Evolutionary conservation across 2,888 invertebrate species (phyloP).

Genomic region (Dusona sp.): DNA sequence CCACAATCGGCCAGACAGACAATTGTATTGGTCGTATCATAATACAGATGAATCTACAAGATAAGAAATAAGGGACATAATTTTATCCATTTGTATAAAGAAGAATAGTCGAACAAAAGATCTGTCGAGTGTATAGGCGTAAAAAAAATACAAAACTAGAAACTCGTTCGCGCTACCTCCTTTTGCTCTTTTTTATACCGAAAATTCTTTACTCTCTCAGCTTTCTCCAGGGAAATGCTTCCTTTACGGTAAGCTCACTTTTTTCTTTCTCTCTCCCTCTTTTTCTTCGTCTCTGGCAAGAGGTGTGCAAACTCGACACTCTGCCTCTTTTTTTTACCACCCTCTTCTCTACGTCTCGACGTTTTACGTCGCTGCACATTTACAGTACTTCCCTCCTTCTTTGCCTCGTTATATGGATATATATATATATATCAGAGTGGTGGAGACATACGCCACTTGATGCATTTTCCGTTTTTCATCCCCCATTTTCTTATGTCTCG

Average conservation of each 20-base stretch:
- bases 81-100: not conserved
- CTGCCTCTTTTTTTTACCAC: slow-evolving; percentile 20
- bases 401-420: slow-evolving; percentile 7
- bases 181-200: slow-evolving; percentile 21
- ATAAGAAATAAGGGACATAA: not conserved
- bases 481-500: not conserved
- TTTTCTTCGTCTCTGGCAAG: slow-evolving; percentile 34
- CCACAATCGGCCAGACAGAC: not conserved
- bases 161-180: slow-evolving; percentile 33
- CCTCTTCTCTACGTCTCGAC: slow-evolving; percentile 25
- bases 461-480: slow-evolving; percentile 11
- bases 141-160: slow-evolving; percentile 34
- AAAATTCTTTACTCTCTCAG: slow-evolving; percentile 51
- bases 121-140: slow-evolving; percentile 23
- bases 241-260: slow-evolving; percentile 53
- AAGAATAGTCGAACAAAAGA: not conserved
- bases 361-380: slow-evolving; percentile 59
- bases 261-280: slow-evolving; percentile 13
- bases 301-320: slow-evolving; percentile 67
- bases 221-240: slow-evolving; percentile 63
- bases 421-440: not conserved
- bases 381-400: slow-evolving; percentile 56
- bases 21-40: not conserved
- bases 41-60: not conserved
- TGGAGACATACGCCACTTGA: not conserved